A percentile compares a stretch with the other conserved stretches of the same genome.
These are phyloP conservation scores for Phasianus colchicus DNA, from an alignment of 2,113 vertebrate genomes.

Conservation along the genomic window DNA sequence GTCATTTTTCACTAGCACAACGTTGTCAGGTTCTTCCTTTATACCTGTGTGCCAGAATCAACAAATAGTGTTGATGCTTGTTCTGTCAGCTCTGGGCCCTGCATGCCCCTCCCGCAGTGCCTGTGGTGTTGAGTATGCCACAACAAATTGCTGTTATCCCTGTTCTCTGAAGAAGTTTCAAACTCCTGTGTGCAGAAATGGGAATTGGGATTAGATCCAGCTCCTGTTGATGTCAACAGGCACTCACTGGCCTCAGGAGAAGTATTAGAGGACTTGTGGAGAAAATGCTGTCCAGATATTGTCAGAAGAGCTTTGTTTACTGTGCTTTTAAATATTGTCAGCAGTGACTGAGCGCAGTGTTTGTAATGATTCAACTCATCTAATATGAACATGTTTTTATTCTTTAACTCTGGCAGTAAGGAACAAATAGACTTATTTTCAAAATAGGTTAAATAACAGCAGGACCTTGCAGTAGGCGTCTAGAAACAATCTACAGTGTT, in stretches of 20 bases:
- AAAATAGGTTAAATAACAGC: neutral
- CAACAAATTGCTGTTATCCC: neutral
- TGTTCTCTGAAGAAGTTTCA: neutral
- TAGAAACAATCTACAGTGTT: neutral
- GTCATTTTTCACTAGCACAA: constrained; percentile 22
- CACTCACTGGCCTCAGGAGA: neutral
- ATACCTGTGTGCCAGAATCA: constrained; percentile 59
- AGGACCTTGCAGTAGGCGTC: neutral
- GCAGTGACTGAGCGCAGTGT: neutral
- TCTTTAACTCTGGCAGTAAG: neutral
- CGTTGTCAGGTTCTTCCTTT: constrained; percentile 46
- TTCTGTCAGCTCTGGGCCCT: neutral
- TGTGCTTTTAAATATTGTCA: neutral
- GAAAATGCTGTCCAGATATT: neutral
- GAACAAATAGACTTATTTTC: neutral
- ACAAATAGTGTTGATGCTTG: constrained; percentile 44
- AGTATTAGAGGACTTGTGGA: neutral
- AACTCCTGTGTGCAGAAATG: neutral
- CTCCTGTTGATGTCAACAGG: neutral
- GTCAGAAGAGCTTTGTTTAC: neutral
- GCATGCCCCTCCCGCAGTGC: rapidly evolving
- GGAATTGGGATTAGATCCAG: neutral
- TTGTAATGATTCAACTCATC: neutral
- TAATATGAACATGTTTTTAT: neutral
- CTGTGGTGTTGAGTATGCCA: rapidly evolving